A percentile compares a stretch with the other conserved stretches of the same genome.
phyloP scores from a whole-genome alignment of 1,140 invertebrate species.

The Cryptotermes secundus region DNA sequence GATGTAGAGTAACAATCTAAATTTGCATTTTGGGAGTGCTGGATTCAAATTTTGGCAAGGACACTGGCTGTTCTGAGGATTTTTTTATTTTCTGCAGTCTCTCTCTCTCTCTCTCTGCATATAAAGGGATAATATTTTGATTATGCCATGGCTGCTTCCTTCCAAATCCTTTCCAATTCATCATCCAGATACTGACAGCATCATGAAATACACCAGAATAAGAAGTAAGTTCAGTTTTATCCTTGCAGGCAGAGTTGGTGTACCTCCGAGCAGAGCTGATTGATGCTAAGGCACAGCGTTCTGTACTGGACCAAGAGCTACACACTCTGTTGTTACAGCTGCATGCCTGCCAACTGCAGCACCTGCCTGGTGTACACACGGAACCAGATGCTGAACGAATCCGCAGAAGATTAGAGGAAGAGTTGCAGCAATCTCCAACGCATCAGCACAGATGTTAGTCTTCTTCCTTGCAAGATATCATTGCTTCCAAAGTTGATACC shows the following conservation, averaged over 20 bases:
- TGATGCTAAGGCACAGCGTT: conserved; percentile 60
- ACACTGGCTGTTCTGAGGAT: too few relatives aligned
- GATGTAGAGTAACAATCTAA: too few relatives aligned
- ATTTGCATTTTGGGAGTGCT: too few relatives aligned
- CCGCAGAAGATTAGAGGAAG: conserved; percentile 47
- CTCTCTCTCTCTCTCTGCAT: too few relatives aligned
- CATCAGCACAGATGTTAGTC: conserved; percentile 29
- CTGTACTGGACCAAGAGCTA: conserved; percentile 61
- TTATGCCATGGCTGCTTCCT: too few relatives aligned
- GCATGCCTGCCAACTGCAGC: conserved; percentile 60
- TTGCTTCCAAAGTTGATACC: too few relatives aligned
- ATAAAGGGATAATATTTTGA: too few relatives aligned
- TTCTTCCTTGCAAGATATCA: background rate
- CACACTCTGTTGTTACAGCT: conserved; percentile 63
- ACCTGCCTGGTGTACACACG: conserved; percentile 45
- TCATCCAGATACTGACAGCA: too few relatives aligned
- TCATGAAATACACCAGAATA: background rate
- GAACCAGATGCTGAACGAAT: conserved; percentile 47
- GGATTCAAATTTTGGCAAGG: too few relatives aligned
- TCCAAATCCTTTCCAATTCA: too few relatives aligned
- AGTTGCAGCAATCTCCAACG: conserved; percentile 47
- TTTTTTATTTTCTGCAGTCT: too few relatives aligned
- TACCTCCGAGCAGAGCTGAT: conserved; percentile 68
- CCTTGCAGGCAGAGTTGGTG: conserved; percentile 69
- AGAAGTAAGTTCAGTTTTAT: background rate